Evolutionary conservation across 2,797 vertebrate genomes (phyloP).

Genomic region (Chelon auratus): DNA sequence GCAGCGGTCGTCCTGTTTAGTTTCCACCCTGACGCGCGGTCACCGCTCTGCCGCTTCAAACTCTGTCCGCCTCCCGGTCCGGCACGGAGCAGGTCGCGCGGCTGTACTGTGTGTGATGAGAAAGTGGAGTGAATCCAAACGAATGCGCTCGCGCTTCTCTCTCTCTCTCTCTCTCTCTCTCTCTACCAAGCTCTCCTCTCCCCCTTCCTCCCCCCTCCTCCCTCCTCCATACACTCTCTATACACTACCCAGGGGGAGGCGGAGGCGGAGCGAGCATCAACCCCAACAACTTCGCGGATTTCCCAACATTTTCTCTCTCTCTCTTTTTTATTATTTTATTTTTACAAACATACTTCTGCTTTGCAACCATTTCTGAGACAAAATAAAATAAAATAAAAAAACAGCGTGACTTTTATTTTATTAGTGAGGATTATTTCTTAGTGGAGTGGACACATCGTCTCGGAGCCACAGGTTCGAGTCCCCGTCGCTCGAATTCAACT

Average conservation of each 20-base stretch:
- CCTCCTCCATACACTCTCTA: slow-evolving; percentile 40
- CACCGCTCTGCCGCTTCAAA: slow-evolving; percentile 45
- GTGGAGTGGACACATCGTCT: no score
- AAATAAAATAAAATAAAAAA: no score
- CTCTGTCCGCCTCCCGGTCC: slow-evolving; percentile 68
- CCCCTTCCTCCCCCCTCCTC: slow-evolving; percentile 8
- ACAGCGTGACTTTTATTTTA: no score
- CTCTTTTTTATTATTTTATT: neutral
- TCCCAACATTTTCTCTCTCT: slow-evolving; percentile 41
- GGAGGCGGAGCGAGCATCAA: slow-evolving; percentile 66
- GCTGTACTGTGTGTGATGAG: slow-evolving; percentile 66
- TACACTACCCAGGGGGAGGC: slow-evolving; percentile 30
- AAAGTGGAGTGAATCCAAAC: slow-evolving; percentile 80
- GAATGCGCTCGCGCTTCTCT: slow-evolving; percentile 60
- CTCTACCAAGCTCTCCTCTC: slow-evolving; percentile 37
- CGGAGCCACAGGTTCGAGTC: neutral
- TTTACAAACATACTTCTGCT: neutral
- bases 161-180: slow-evolving; percentile 42
- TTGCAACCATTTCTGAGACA: neutral
- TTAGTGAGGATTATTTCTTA: no score
- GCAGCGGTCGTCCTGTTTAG: slow-evolving; percentile 44
- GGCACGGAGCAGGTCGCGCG: slow-evolving; percentile 70
- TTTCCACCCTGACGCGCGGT: slow-evolving; percentile 53
- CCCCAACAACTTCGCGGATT: slow-evolving; percentile 59
- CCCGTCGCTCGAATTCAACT: neutral